Percentiles rank a stretch among this genome's conserved stretches.
phyloP scores from a whole-genome alignment of 2,888 invertebrate genomes.

The Fragum fragum region DNA sequence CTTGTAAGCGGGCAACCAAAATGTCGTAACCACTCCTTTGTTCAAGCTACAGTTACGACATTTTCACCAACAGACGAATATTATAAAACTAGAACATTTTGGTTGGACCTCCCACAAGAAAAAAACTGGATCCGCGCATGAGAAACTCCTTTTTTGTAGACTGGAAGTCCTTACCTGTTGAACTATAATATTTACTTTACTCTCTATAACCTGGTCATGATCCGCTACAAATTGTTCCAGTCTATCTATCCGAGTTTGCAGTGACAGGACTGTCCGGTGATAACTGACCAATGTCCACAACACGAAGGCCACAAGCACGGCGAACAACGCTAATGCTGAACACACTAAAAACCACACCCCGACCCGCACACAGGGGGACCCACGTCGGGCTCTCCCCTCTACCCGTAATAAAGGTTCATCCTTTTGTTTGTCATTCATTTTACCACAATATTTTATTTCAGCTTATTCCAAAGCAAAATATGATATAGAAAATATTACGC shows the following conservation, averaged over 20 bases:
- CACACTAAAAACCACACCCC: constrained; percentile 44
- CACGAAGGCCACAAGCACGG: constrained; percentile 46
- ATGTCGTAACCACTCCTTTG: no score
- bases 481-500: not conserved
- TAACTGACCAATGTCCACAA: constrained; percentile 60
- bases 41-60: no score
- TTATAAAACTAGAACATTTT: no score
- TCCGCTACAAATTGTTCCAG: constrained; percentile 43
- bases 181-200: constrained; percentile 18
- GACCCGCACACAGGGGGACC: constrained; percentile 39
- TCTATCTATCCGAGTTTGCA: constrained; percentile 50
- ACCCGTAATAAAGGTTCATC: constrained; percentile 12
- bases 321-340: constrained; percentile 46
- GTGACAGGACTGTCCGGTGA: constrained; percentile 50
- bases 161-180: constrained; percentile 10
- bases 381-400: not conserved
- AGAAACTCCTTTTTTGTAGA: no score
- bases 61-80: no score
- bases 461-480: not conserved
- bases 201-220: constrained; percentile 21
- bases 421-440: constrained; percentile 8
- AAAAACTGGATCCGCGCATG: no score
- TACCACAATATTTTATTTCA: not conserved
- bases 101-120: no score
- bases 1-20: no score